Evolutionary conservation across 2,113 vertebrate genomes (phyloP), one percentile per base, ranked within the genome.

Genomic region (Monarcha castaneiventris): DNA sequence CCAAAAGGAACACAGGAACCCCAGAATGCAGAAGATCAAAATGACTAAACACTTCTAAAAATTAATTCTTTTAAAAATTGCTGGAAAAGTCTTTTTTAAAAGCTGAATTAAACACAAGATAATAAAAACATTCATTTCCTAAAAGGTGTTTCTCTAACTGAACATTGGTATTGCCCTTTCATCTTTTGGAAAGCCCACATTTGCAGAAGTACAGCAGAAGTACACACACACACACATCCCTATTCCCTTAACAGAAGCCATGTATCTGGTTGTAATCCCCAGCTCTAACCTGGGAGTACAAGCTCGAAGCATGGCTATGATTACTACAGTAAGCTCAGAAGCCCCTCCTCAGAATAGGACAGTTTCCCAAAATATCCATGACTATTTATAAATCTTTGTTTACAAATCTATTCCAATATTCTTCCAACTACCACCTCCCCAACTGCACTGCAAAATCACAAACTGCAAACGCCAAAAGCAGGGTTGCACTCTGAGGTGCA

Each of bases 401-500:
- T 41, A 96, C 21, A 85, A 87, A 85, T 62, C 37, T 54, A 73
- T 52, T 72, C 54, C 66, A 80, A n/a, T 29, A 62, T 54, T 87
- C 46, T 87, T 76, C 62, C 51, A 62, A 4, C 27, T 39, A 58
- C 37, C 68, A 87, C 62, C 16, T 52, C 82, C 63, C 23, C 54
- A 87, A 51, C 1, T 37, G 64, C 41, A n/a, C 16, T 0, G 0
- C 29, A 69, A 75, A 89, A 76, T 14, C 74, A 52, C n/a, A 79
- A 63, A 49, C 22, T 33, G 64, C 49, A 84, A 49, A 37, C 1
- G 0, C 56, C 35, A 56, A 37, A 71, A 43, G 18, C 18, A 84
- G 17, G 2, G 26, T 77, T 1, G 0, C 0, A 1, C 26, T 51
- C 72, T 37, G 35, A 71, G 35, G 19, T 51, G 43, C 56, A 71